These are phyloP conservation scores for Archips crataeganus DNA, from an alignment of 2,888 invertebrate genomes.

Conservation along the genomic window DNA sequence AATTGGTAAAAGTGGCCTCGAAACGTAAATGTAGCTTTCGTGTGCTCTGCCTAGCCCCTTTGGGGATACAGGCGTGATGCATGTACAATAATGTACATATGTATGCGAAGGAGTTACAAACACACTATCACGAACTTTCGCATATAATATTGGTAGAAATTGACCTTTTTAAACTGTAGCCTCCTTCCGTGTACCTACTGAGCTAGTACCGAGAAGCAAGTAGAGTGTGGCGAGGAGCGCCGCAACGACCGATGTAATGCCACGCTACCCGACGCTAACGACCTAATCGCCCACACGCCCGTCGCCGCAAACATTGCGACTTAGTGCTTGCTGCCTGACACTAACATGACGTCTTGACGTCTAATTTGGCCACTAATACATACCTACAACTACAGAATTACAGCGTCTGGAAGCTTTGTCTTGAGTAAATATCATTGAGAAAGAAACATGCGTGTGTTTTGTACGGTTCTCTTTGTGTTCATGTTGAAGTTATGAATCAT, in stretches of 20 bases:
- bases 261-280: conserved; percentile 9
- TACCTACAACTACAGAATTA: background rate
- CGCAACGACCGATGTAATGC: conserved; percentile 12
- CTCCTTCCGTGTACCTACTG: background rate
- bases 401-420: no score
- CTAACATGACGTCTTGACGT: background rate
- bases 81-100: no score
- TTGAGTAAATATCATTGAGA: background rate
- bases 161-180: background rate
- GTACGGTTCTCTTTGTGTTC: background rate
- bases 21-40: no score
- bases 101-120: no score
- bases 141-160: no score
- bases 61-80: no score
- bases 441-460: background rate
- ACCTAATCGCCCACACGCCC: background rate
- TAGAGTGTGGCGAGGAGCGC: conserved; percentile 8
- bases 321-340: background rate
- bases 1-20: no score
- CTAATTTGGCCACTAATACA: background rate
- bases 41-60: no score
- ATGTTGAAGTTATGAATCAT: conserved; percentile 2
- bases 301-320: background rate
- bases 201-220: background rate
- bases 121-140: no score